Percentiles rank a stretch among this genome's conserved stretches.
Evolutionary conservation across 2,888 invertebrate genomes (phyloP).

Genomic region (Cheilosia soror): DNA sequence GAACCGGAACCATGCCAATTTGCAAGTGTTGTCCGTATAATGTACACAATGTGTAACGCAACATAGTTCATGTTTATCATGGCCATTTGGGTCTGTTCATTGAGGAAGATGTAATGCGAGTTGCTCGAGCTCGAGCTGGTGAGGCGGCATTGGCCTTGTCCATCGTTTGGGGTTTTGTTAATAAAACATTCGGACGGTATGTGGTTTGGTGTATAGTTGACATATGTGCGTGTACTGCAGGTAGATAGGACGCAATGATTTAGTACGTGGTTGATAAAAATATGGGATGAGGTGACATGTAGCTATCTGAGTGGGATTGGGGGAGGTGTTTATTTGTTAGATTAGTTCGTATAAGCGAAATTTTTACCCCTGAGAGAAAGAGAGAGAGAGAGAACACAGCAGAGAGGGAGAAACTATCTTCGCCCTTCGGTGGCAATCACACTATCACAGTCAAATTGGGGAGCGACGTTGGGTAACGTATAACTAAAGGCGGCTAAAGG

Average conservation of each 20-base stretch:
- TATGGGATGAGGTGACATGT: background rate
- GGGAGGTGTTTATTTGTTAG: conserved; percentile 8
- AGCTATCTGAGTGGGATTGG: background rate
- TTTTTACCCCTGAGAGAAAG: background rate
- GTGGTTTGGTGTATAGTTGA: background rate
- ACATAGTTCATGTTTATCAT: conserved; percentile 61
- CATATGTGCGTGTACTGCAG: background rate
- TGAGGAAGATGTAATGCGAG: conserved; percentile 53
- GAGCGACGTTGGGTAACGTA: too few relatives aligned
- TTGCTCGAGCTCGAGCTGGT: conserved; percentile 32
- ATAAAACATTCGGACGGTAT: conserved; percentile 1
- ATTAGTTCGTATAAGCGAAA: background rate
- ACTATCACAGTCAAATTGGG: too few relatives aligned
- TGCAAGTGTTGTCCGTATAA: conserved; percentile 45
- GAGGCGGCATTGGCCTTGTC: background rate
- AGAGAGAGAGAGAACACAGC: too few relatives aligned
- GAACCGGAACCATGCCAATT: conserved; percentile 59
- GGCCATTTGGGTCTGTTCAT: conserved; percentile 51
- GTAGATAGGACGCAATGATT: background rate
- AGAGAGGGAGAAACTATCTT: too few relatives aligned
- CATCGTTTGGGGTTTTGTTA: background rate
- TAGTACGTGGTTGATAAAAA: conserved; percentile 15
- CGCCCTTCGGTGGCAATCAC: too few relatives aligned
- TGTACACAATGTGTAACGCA: conserved; percentile 63
- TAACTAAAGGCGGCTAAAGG: too few relatives aligned